Conservation (phyloP, 2,113 vertebrate genomes). For the Channa argus region DNA sequence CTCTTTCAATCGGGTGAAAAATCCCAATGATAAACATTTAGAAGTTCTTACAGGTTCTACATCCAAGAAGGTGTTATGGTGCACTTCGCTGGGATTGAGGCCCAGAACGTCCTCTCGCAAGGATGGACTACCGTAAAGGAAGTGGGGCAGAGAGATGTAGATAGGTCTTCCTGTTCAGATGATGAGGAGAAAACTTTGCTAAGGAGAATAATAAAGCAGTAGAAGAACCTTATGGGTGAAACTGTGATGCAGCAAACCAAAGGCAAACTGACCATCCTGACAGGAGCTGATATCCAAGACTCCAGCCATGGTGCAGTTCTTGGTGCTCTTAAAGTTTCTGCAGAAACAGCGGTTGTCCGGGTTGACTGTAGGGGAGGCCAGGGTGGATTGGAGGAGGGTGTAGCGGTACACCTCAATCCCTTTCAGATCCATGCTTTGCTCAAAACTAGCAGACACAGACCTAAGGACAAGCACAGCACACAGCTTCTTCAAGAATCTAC, state of each 20-base stretch:
- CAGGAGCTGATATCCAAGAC: conserved; percentile 88
- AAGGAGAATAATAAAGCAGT: neutral
- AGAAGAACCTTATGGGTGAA: neutral
- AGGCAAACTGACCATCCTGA: conserved; percentile 79
- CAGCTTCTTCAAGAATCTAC: neutral
- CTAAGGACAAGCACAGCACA: conserved; percentile 71
- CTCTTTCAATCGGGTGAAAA: neutral
- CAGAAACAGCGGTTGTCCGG: conserved; percentile 91
- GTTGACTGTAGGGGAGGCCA: conserved; percentile 86
- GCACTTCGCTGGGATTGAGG: conserved; percentile 80
- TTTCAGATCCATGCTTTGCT: conserved; percentile 77
- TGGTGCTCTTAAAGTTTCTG: conserved; percentile 62
- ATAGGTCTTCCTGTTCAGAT: conserved; percentile 84
- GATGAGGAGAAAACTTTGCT: neutral
- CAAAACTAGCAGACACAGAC: conserved; percentile 88
- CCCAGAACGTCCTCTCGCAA: conserved; percentile 80
- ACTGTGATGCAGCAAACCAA: neutral
- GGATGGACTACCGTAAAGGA: conserved; percentile 86
- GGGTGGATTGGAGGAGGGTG: conserved; percentile 80
- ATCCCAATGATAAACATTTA: neutral
- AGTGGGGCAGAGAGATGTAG: conserved; percentile 93
- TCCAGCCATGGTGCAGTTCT: conserved; percentile 88
- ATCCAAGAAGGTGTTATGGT: conserved; percentile 91
- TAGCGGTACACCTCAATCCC: conserved; percentile 92
- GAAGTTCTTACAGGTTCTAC: conserved; percentile 90